These are phyloP conservation scores for Rhinogobio ventralis DNA, from an alignment of 2,797 vertebrate genomes.

Conservation along the genomic window DNA sequence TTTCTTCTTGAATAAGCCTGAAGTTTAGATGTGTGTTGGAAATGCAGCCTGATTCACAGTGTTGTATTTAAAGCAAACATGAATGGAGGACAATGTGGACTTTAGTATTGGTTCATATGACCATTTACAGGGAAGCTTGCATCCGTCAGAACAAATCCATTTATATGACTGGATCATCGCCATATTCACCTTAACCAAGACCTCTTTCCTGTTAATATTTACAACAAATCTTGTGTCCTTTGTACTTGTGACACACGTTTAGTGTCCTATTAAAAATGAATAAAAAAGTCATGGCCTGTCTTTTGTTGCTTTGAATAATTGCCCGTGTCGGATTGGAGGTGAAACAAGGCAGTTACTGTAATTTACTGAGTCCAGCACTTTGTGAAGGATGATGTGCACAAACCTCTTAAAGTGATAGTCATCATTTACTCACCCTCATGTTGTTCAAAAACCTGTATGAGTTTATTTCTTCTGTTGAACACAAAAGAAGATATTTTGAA, in stretches of 20 bases:
- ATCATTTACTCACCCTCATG: neutral
- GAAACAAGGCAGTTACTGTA: conserved; percentile 82
- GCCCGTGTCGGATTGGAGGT: conserved; percentile 82
- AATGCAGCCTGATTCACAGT: neutral
- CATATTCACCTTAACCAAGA: neutral
- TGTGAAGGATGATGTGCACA: conserved; percentile 63
- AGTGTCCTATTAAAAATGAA: neutral
- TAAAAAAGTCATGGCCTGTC: conserved; percentile 73
- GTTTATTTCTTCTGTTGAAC: neutral
- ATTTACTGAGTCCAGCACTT: conserved; percentile 78
- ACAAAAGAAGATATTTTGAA: conserved; percentile 5
- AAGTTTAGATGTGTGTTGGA: neutral
- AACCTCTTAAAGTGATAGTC: neutral
- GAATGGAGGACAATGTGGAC: neutral
- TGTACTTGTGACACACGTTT: conserved; percentile 7
- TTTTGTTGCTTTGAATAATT: conserved; percentile 80
- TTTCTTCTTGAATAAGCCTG: neutral
- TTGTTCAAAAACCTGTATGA: neutral
- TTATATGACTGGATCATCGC: neutral
- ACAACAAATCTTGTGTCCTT: neutral
- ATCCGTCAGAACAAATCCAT: neutral
- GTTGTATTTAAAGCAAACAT: neutral
- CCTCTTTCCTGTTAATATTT: conserved; percentile 8
- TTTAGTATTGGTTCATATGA: neutral
- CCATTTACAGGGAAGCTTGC: neutral